A percentile compares a stretch with the other conserved stretches of the same genome.
Evolutionary conservation across 2,888 invertebrate genomes (phyloP).

Genomic region (Parnassius apollo): DNA sequence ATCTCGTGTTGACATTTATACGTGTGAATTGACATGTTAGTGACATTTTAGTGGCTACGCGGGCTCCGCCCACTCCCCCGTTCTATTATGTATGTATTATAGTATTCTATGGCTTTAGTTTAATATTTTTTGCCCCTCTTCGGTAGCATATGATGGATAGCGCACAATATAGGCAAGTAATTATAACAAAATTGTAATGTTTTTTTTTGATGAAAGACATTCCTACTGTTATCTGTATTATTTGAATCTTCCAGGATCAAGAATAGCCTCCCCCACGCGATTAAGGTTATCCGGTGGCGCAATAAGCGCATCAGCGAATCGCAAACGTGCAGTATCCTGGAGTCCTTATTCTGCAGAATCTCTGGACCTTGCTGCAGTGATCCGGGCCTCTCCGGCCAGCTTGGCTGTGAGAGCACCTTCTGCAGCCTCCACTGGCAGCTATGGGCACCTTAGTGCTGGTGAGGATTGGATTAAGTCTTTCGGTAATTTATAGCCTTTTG

Average conservation of each 20-base stretch:
- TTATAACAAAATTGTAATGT: too few relatives aligned
- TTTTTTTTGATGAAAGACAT: too few relatives aligned
- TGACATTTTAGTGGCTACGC: too few relatives aligned
- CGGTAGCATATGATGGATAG: too few relatives aligned
- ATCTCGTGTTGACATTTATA: too few relatives aligned
- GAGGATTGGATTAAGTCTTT: constrained; percentile 35
- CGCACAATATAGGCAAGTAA: too few relatives aligned
- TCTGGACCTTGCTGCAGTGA: constrained; percentile 95
- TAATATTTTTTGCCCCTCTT: too few relatives aligned
- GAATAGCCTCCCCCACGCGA: constrained; percentile 74
- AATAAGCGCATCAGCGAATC: constrained; percentile 82
- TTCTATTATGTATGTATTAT: too few relatives aligned
- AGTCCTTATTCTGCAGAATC: constrained; percentile 97
- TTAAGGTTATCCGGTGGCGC: constrained; percentile 72
- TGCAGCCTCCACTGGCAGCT: constrained; percentile 92
- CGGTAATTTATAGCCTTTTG: constrained; percentile 26
- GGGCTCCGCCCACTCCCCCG: too few relatives aligned
- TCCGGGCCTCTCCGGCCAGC: constrained; percentile 96
- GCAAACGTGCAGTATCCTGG: constrained; percentile 96
- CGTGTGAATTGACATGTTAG: too few relatives aligned
- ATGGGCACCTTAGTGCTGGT: constrained; percentile 97
- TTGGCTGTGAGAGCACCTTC: constrained; percentile 93
- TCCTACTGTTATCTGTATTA: neutral
- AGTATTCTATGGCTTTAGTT: too few relatives aligned
- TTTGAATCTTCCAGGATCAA: constrained; percentile 56